Evolutionary conservation across 2,113 vertebrate genomes (phyloP), one percentile per base, ranked within the genome.

Genomic region (Paedocypris sp.): DNA sequence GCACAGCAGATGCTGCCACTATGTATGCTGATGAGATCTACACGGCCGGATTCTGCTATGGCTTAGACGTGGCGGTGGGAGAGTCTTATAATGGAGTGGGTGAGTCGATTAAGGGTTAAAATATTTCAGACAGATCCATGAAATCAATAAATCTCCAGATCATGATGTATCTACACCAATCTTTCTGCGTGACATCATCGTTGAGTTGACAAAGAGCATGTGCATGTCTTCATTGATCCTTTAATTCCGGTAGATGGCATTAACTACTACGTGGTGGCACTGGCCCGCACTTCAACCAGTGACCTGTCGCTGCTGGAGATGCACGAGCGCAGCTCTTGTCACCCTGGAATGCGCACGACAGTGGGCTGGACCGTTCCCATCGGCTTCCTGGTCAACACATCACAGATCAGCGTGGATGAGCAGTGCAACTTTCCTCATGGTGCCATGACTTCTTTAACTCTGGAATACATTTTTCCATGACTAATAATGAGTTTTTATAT

Each of bases 351-450:
- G 39, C 76, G 85, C 5, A 88, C 86, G 70, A 86, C 85, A 1
- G 85, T 88, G 64, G 86, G 86, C 16, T 88, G 86, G 86, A 88
- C 85, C 0, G 85, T 88, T 26, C 86, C 86, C 9, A 84, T 88
- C 9, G 86, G 85, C 41, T 88, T 85, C 74, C 73, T 88, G 73
- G 83, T 88, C 38, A 88, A 88, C 78, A 86, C 83, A 10, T 86
- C 86, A 4, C 86, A 88, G 78, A 85, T 88, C 76, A 86, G 82
- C 2, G 68, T 84, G 2, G 83, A 79, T 20, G 75, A 86, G 67
- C 86, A 88, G 63, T 88, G 86, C 79, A 88, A 88, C 73, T 84
- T 88, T 43, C 86, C 86, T 3, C 81, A 62, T 70, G 83, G 86
- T 87, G 47, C 78, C 25, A 12, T 31, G 26, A 28, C 1, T 3